These are phyloP conservation scores for Centropyge bicolor DNA, from an alignment of 2,797 vertebrate species.

Conservation along the genomic window DNA sequence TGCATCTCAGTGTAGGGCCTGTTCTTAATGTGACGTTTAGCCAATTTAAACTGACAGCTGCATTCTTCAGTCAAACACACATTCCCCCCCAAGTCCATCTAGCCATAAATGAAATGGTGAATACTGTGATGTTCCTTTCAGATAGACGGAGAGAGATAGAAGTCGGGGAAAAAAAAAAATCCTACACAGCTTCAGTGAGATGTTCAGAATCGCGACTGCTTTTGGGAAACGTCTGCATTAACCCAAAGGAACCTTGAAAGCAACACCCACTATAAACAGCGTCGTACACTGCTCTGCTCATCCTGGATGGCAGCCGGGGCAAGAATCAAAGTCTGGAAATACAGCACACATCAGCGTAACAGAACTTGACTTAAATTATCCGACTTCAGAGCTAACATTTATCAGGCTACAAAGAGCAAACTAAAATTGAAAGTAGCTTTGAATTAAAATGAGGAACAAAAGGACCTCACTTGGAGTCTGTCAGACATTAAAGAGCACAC, in stretches of 20 bases:
- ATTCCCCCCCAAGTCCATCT: neutral
- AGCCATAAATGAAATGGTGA: slow-evolving; percentile 12
- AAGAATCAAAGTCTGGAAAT: slow-evolving; percentile 59
- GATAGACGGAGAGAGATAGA: neutral
- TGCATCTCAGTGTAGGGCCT: neutral
- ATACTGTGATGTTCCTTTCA: slow-evolving; percentile 8
- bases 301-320: slow-evolving; percentile 38
- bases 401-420: slow-evolving; percentile 60
- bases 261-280: slow-evolving; percentile 19
- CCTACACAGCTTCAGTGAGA: neutral
- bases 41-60: slow-evolving; percentile 24
- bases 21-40: slow-evolving; percentile 23
- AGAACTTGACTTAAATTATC: slow-evolving; percentile 56
- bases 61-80: slow-evolving; percentile 18
- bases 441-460: slow-evolving; percentile 60
- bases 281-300: slow-evolving; percentile 20
- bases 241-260: slow-evolving; percentile 43
- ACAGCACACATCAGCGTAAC: slow-evolving; percentile 30
- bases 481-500: slow-evolving; percentile 55
- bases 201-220: slow-evolving; percentile 5
- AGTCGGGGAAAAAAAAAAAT: neutral
- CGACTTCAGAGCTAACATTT: slow-evolving; percentile 64
- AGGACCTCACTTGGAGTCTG: slow-evolving; percentile 44
- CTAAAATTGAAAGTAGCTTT: slow-evolving; percentile 59
- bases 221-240: slow-evolving; percentile 24